phyloP scores from a whole-genome alignment of 2,113 vertebrate species.

The Verasper variegatus region DNA sequence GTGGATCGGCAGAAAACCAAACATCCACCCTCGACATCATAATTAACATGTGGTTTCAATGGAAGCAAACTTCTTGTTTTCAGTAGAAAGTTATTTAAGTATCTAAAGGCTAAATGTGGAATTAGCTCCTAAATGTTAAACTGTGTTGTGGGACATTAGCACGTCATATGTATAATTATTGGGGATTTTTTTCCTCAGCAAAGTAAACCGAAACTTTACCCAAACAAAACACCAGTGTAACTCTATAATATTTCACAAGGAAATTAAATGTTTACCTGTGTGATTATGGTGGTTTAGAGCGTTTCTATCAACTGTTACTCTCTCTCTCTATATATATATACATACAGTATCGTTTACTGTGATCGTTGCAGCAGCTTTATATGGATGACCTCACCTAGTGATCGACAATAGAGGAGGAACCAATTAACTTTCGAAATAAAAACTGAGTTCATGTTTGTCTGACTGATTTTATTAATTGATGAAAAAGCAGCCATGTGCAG shows the following conservation, averaged over 20 bases:
- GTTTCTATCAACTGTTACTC: background rate
- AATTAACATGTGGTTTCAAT: constrained; percentile 39
- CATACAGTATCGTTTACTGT: background rate
- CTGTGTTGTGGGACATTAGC: background rate
- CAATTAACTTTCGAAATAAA: background rate
- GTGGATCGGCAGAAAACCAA: background rate
- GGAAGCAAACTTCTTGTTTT: background rate
- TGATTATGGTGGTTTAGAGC: background rate
- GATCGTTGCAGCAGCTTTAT: background rate
- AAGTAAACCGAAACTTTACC: background rate
- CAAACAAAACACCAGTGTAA: constrained; percentile 15
- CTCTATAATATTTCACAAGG: background rate
- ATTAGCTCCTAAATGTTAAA: background rate
- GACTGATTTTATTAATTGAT: too few species aligned
- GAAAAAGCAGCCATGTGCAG: too few species aligned
- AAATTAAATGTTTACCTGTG: background rate
- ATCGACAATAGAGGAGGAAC: background rate
- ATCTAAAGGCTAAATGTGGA: background rate
- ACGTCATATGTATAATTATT: background rate
- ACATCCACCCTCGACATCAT: background rate
- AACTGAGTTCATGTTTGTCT: too few species aligned
- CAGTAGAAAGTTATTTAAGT: constrained; percentile 11
- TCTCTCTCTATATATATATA: too few species aligned
- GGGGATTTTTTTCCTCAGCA: background rate
- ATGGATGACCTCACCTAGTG: background rate